phyloP scores from a whole-genome alignment of 2,797 vertebrate species.

The Parauchenoglanis punctatus region DNA sequence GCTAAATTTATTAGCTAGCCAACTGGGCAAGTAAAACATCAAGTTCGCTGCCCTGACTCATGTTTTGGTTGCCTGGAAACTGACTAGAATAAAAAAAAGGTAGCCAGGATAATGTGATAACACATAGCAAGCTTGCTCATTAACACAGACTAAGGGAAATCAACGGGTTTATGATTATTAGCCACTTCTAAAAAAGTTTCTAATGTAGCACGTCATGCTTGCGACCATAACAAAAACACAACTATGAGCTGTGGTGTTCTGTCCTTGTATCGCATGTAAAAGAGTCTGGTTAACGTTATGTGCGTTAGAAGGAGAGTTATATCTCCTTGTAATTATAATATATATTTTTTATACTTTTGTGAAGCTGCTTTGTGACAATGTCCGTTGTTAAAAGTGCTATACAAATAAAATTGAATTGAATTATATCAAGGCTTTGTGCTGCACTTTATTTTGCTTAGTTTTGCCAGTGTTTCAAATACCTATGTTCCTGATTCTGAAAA shows the following conservation, averaged over 20 bases:
- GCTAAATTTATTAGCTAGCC: not conserved
- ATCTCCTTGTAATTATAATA: too few relatives aligned
- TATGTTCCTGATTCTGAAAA: not conserved
- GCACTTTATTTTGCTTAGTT: not conserved
- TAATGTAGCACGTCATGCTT: not conserved
- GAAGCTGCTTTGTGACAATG: too few relatives aligned
- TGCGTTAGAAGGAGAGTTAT: too few relatives aligned
- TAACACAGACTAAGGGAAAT: not conserved
- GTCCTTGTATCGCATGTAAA: not conserved
- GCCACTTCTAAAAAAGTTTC: not conserved
- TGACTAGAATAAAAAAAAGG: not conserved
- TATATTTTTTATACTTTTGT: too few relatives aligned
- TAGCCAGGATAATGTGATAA: not conserved
- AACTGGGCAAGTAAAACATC: not conserved
- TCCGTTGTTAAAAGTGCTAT: too few relatives aligned
- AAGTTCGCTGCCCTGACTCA: too few relatives aligned
- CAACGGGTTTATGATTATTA: not conserved
- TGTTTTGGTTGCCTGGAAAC: constrained; percentile 2
- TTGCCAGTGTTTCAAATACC: not conserved
- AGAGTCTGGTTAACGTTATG: not conserved
- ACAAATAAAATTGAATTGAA: too few relatives aligned
- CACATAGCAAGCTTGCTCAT: not conserved
- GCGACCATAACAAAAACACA: not conserved
- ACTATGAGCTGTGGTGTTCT: not conserved
- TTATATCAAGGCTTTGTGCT: not conserved